A percentile compares a stretch with the other conserved stretches of the same genome.
phyloP scores from a whole-genome alignment of 2,888 invertebrate genomes.

The Allophyes oxyacanthae region DNA sequence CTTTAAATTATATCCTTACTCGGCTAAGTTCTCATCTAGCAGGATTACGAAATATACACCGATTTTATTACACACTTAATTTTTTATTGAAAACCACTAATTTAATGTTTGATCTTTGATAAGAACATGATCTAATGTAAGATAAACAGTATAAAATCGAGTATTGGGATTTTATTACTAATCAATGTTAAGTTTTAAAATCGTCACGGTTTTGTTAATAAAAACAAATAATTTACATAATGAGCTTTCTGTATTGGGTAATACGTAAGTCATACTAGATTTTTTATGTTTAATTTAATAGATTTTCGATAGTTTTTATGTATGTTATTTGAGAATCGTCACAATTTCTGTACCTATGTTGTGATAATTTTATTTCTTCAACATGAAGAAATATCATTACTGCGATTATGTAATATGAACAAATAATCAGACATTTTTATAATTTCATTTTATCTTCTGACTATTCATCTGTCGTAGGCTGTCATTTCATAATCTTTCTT shows the following conservation, averaged over 20 bases:
- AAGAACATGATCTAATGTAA: slow-evolving; percentile 45
- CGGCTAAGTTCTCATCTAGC: not conserved
- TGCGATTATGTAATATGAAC: too few species aligned
- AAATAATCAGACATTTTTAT: too few species aligned
- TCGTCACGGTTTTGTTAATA: slow-evolving; percentile 31
- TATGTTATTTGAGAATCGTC: not conserved
- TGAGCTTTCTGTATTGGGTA: not conserved
- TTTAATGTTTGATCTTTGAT: slow-evolving; percentile 46
- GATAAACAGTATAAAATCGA: slow-evolving; percentile 46
- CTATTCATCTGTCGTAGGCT: slow-evolving; percentile 26
- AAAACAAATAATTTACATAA: slow-evolving; percentile 36
- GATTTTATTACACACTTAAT: slow-evolving; percentile 48
- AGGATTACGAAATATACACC: slow-evolving; percentile 35
- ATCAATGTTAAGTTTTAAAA: slow-evolving; percentile 43
- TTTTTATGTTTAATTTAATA: not conserved
- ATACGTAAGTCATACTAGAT: not conserved
- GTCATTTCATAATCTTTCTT: slow-evolving; percentile 41
- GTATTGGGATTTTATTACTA: slow-evolving; percentile 52
- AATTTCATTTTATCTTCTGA: slow-evolving; percentile 3
- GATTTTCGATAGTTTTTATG: not conserved
- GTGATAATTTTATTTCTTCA: too few species aligned
- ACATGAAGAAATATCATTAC: not conserved
- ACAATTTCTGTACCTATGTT: not conserved
- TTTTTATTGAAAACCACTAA: slow-evolving; percentile 46
- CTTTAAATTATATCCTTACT: slow-evolving; percentile 12